Evolutionary conservation across 2,797 vertebrate genomes (phyloP).

Genomic region (Sorex maritimensis): DNA sequence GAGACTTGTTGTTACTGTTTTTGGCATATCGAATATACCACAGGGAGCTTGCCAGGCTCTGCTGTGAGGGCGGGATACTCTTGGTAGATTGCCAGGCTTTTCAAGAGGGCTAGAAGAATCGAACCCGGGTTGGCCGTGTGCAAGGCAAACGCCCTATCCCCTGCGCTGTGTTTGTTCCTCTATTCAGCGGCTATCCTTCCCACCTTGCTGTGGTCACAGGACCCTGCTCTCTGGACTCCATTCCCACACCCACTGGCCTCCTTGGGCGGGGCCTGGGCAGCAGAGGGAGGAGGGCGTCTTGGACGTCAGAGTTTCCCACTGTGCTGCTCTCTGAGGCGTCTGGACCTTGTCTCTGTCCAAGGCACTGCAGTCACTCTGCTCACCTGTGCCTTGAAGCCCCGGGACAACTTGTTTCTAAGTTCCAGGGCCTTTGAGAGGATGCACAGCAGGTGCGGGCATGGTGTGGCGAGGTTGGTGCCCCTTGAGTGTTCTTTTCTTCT

Average conservation of each 20-base stretch:
- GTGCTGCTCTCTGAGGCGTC: background rate
- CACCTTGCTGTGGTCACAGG: background rate
- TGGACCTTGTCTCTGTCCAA: background rate
- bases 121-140: too few relatives aligned
- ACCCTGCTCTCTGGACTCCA: background rate
- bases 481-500: background rate
- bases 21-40: too few relatives aligned
- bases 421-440: background rate
- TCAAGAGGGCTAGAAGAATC: too few relatives aligned
- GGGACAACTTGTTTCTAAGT: background rate
- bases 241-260: background rate
- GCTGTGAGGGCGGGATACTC: too few relatives aligned
- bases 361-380: background rate
- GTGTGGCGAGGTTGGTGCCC: background rate
- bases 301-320: background rate
- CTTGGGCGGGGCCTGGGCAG: too few relatives aligned
- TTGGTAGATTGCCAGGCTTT: too few relatives aligned
- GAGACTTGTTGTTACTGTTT: too few relatives aligned
- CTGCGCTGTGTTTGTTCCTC: background rate
- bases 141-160: too few relatives aligned
- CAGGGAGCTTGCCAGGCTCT: too few relatives aligned
- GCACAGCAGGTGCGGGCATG: accelerated
- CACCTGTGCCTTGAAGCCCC: background rate
- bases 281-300: background rate
- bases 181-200: background rate